Evolutionary conservation across 1,140 invertebrate genomes (phyloP).

Genomic region (Drosophila jambulina): DNA sequence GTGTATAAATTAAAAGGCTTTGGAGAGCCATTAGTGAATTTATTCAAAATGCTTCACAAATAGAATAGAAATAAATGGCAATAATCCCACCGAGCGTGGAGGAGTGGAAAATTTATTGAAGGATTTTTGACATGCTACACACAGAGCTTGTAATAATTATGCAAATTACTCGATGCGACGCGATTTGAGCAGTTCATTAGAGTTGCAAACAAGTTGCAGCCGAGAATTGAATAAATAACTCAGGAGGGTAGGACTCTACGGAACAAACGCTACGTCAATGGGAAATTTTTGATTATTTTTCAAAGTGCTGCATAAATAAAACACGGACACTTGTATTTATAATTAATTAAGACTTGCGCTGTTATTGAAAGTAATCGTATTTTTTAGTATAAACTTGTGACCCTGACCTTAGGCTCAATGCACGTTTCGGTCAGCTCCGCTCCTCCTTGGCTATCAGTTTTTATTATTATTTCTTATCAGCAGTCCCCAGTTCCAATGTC

Average conservation of each 20-base stretch:
- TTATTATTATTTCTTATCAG: constrained; percentile 29
- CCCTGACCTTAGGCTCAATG: constrained; percentile 25
- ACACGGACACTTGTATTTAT: background rate
- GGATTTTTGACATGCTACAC: constrained; percentile 47
- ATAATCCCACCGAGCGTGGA: constrained; percentile 8
- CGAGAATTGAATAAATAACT: constrained; percentile 26
- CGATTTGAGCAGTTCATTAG: constrained; percentile 44
- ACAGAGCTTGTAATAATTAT: constrained; percentile 39
- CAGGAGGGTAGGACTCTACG: background rate
- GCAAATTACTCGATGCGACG: constrained; percentile 34
- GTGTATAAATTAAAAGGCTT: constrained; percentile 25
- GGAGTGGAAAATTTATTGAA: constrained; percentile 55
- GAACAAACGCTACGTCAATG: constrained; percentile 1
- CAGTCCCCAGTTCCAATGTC: constrained; percentile 11
- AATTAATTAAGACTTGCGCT: constrained; percentile 4
- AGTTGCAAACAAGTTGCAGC: constrained; percentile 50
- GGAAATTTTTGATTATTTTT: constrained; percentile 13
- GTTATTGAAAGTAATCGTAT: constrained; percentile 5
- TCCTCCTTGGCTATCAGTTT: constrained; percentile 25
- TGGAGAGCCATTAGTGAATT: constrained; percentile 27
- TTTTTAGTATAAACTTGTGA: constrained; percentile 14
- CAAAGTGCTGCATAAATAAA: background rate
- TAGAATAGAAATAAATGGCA: constrained; percentile 18
- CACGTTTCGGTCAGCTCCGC: constrained; percentile 32
- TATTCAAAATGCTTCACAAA: constrained; percentile 28